These are phyloP conservation scores for Hypomecis punctinalis DNA, from an alignment of 2,888 invertebrate species.

Conservation along the genomic window DNA sequence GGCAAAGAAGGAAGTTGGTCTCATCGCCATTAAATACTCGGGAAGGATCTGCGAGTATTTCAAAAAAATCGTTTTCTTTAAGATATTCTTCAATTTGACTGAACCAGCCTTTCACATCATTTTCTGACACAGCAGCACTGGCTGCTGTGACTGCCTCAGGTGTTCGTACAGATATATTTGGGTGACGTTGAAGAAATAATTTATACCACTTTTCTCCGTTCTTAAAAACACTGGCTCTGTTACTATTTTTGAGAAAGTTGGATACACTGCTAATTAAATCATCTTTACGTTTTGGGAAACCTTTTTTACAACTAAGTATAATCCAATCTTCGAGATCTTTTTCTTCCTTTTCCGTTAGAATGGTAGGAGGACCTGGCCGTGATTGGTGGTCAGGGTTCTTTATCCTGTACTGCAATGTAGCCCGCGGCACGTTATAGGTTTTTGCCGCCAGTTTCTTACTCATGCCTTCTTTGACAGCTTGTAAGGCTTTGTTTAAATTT, in stretches of 20 bases:
- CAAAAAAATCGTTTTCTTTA: not conserved
- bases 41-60: not conserved
- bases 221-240: not conserved
- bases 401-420: not conserved
- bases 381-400: not conserved
- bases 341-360: slow-evolving; percentile 18
- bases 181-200: not conserved
- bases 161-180: not conserved
- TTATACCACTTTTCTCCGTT: not conserved
- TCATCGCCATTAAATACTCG: slow-evolving; percentile 10
- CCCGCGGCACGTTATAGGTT: not conserved
- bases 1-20: slow-evolving; percentile 2
- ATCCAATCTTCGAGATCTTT: slow-evolving; percentile 9
- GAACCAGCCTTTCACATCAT: not conserved
- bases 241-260: slow-evolving; percentile 20
- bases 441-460: slow-evolving; percentile 6
- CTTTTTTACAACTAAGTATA: slow-evolving; percentile 21
- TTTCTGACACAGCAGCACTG: not conserved
- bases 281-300: slow-evolving; percentile 26
- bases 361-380: not conserved
- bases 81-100: slow-evolving; percentile 1
- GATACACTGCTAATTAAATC: slow-evolving; percentile 25
- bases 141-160: slow-evolving; percentile 3
- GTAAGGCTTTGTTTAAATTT: not conserved
- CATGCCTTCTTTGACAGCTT: slow-evolving; percentile 2